Conservation (phyloP, 2,888 invertebrate species). For the Drosophila sordidula region DNA sequence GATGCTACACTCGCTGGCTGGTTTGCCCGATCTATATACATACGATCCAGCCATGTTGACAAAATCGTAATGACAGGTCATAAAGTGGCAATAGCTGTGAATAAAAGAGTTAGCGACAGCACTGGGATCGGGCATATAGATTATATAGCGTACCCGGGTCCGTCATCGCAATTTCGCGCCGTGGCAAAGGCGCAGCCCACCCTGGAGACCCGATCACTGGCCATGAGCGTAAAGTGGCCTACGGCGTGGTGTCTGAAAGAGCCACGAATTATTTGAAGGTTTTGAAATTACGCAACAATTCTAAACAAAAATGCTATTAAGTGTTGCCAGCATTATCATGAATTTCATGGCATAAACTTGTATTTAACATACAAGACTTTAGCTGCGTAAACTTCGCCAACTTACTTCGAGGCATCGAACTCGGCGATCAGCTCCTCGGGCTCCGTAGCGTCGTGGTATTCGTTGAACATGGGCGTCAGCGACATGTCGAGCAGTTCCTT, state of each 20-base stretch:
- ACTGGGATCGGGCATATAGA: no score
- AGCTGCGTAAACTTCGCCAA: background rate
- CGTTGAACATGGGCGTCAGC: constrained; percentile 39
- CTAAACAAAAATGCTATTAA: no score
- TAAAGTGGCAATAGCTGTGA: constrained; percentile 49
- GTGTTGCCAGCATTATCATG: background rate
- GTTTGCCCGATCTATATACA: constrained; percentile 39
- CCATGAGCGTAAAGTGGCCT: constrained; percentile 44
- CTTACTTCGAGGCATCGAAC: constrained; percentile 39
- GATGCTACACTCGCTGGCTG: constrained; percentile 34
- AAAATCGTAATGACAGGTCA: constrained; percentile 67
- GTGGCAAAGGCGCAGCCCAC: constrained; percentile 55
- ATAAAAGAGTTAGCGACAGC: background rate
- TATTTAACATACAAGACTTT: no score
- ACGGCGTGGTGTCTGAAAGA: constrained; percentile 8
- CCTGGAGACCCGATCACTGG: constrained; percentile 63
- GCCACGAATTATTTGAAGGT: background rate
- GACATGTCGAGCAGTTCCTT: constrained; percentile 3
- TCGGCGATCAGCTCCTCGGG: constrained; percentile 4
- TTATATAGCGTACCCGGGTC: constrained; percentile 6
- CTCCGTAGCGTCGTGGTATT: constrained; percentile 8
- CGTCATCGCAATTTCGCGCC: constrained; percentile 33
- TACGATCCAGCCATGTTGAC: constrained; percentile 27
- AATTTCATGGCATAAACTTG: background rate
- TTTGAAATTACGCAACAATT: no score